Evolutionary conservation across 1,140 invertebrate genomes (phyloP).

Genomic region (Macrobrachium rosenbergii): DNA sequence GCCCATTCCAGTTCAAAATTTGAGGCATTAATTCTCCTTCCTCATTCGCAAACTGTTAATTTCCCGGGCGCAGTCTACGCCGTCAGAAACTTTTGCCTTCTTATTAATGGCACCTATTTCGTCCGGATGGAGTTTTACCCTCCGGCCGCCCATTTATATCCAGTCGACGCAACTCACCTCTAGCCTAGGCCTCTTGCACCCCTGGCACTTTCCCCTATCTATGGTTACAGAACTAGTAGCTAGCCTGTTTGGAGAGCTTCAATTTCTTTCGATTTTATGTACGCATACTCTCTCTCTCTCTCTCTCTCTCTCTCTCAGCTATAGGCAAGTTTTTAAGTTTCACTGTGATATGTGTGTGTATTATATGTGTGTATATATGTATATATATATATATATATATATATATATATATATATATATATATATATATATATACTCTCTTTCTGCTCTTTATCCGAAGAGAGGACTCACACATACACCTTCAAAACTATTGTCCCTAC

Average conservation of each 20-base stretch:
- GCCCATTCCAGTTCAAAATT: conserved; percentile 52
- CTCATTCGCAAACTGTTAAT: conserved; percentile 63
- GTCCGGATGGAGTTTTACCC: conserved; percentile 26
- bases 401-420: no score
- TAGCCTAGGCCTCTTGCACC: no score
- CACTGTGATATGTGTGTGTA: no score
- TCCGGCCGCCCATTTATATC: neutral
- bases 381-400: no score
- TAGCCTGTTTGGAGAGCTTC: neutral
- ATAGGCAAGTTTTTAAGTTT: neutral
- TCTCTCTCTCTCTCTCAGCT: neutral
- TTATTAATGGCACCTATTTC: conserved; percentile 58
- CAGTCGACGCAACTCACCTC: neutral
- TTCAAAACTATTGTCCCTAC: no score
- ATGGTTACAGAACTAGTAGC: neutral
- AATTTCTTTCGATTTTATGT: neutral
- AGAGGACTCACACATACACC: no score
- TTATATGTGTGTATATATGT: no score
- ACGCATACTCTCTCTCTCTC: neutral
- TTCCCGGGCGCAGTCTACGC: conserved; percentile 34
- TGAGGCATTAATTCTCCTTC: conserved; percentile 50
- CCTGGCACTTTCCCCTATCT: no score
- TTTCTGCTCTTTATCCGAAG: no score
- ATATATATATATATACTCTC: no score
- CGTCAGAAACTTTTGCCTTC: conserved; percentile 54